Base-by-base conservation (phyloP, 37 sponge, comb jelly and placozoan genomes). In the Aphrocallistes beatrix region DNA sequence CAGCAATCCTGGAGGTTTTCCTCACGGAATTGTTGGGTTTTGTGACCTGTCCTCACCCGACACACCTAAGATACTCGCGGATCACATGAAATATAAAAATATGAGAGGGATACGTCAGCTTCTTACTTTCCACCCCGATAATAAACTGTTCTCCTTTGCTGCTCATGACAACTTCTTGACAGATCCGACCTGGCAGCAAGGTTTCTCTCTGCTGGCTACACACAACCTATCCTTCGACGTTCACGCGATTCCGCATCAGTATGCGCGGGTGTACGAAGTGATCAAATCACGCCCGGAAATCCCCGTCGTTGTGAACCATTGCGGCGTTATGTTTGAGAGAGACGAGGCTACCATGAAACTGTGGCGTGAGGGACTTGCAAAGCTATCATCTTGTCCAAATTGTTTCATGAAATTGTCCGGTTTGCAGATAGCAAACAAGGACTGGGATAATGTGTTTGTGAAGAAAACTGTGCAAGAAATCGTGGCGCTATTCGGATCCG, bases 71-170 rank as follows among this genome's bases (percentile, higher is more conserved):
- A 81, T 90, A 3, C 88, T 95, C 21, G 28, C 81, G 3, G 82
- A 84, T 0, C 96, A 95, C 83, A 85, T 82, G 37, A 48, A 92
- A 86, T 89, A 83, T 6, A 28, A 38, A 39, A 82, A 88, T 0
- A 48, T 95, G 82, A 69, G 90, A 37, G 96, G 96, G 0, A 91
- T 95, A 9, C 51, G 96, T n/a, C 93, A 95, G 37, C 38, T 92
- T 50, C 82, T 95, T 30, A 89, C 91, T 82, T 89, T 85, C 84
- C 95, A 94, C 75, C 88, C 91, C 0, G 81, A 81, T 38, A 86
- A 89, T n/a, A 83, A 87, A 21, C 19, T 83, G n/a, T 87, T 81
- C 37, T 38, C 84, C 8, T 88, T 88, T 36, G 82, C 84, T 17
- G 9, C 51, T 9, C 91, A 91, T 49, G 93, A 95, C 83, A 88